A percentile compares a stretch with the other conserved stretches of the same genome.
Evolutionary conservation across 1,140 invertebrate species (phyloP).

Genomic region (Eurosta solidaginis): DNA sequence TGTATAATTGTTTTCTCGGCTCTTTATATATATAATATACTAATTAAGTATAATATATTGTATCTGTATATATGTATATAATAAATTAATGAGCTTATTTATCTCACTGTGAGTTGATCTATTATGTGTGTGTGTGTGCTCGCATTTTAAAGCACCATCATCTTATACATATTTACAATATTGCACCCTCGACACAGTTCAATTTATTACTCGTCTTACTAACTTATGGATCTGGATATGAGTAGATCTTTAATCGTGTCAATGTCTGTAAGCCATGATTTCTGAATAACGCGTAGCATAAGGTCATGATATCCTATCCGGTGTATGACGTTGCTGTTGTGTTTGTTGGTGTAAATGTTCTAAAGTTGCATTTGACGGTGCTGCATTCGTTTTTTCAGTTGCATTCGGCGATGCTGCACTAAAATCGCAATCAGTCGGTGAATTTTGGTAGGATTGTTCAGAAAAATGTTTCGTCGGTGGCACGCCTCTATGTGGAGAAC

Average conservation of each 20-base stretch:
- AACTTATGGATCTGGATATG: too few relatives aligned
- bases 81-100: slow-evolving; percentile 17
- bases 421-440: slow-evolving; percentile 38
- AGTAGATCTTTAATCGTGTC: not conserved
- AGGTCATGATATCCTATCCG: slow-evolving; percentile 58
- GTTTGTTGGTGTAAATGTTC: not conserved
- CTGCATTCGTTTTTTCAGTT: not conserved
- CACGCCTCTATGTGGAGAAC: not conserved
- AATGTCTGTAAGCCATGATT: slow-evolving; percentile 55
- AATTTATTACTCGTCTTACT: not conserved
- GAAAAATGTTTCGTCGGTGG: slow-evolving; percentile 8
- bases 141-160: not conserved
- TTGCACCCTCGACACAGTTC: not conserved
- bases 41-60: too few relatives aligned
- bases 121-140: not conserved
- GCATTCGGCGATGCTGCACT: not conserved
- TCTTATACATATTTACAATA: too few relatives aligned
- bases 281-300: slow-evolving; percentile 55
- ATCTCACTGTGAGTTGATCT: not conserved
- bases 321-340: slow-evolving; percentile 40
- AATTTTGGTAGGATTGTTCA: slow-evolving; percentile 33
- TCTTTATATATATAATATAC: too few relatives aligned
- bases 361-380: not conserved
- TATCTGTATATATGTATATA: not conserved
- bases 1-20: too few relatives aligned